These are phyloP conservation scores for Cactoblastis cactorum DNA, from an alignment of 2,888 invertebrate genomes.

Conservation along the genomic window DNA sequence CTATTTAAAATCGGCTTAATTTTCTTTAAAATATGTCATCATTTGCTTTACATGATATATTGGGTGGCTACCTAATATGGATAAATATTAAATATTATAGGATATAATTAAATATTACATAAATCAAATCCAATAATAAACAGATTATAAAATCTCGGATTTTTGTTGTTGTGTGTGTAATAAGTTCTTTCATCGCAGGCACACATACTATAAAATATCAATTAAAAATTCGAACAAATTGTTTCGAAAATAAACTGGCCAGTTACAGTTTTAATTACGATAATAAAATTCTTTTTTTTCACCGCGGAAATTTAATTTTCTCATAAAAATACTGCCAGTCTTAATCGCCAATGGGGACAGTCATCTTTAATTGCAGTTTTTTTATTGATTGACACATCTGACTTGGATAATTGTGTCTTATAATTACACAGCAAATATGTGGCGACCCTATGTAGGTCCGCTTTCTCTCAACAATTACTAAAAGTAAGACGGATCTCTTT, in stretches of 20 bases:
- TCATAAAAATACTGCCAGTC: not conserved
- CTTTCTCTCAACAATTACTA: slow-evolving; percentile 31
- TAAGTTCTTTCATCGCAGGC: too few species aligned
- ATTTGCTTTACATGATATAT: too few species aligned
- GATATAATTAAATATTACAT: too few species aligned
- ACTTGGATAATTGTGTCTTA: slow-evolving; percentile 5
- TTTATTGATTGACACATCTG: slow-evolving; percentile 14
- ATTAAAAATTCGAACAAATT: not conserved
- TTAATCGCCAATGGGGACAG: not conserved
- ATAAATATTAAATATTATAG: too few species aligned
- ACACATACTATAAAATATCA: not conserved
- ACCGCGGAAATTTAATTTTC: not conserved
- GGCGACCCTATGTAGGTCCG: slow-evolving; percentile 20
- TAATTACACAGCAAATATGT: slow-evolving; percentile 4
- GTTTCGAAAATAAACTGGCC: not conserved
- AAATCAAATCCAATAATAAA: too few species aligned
- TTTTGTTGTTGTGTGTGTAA: too few species aligned
- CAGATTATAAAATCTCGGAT: too few species aligned
- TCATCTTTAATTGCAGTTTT: slow-evolving; percentile 8
- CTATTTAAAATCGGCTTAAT: too few species aligned
- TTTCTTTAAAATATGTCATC: too few species aligned
- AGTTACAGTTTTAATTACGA: not conserved
- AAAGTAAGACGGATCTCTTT: slow-evolving; percentile 27
- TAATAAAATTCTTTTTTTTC: not conserved
- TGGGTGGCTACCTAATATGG: too few species aligned